phyloP scores from a whole-genome alignment of 53 echinoderm and acorn worm species.

The Luidia sarsii region DNA sequence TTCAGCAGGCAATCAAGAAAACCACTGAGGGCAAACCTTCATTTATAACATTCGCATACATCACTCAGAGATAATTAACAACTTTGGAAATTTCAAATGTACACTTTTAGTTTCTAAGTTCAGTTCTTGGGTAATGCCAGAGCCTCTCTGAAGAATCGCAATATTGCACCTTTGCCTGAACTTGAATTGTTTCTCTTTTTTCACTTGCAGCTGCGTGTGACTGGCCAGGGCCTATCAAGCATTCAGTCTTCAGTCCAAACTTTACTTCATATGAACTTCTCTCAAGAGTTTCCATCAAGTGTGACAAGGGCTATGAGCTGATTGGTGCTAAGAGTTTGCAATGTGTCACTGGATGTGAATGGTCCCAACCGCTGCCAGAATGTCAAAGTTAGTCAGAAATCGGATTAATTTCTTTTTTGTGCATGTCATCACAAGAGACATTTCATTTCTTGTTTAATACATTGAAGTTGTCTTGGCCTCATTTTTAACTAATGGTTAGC shows the following conservation, averaged over 20 bases:
- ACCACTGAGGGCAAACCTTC: too few relatives aligned
- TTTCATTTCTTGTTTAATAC: not conserved
- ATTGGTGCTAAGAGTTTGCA: slow-evolving; percentile 40
- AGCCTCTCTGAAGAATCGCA: too few relatives aligned
- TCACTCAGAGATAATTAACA: too few relatives aligned
- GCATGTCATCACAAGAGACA: not conserved
- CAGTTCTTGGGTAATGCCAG: too few relatives aligned
- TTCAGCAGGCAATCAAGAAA: too few relatives aligned
- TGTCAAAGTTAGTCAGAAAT: slow-evolving; percentile 69
- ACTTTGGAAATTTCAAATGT: too few relatives aligned
- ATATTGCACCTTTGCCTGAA: too few relatives aligned
- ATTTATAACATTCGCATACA: too few relatives aligned
- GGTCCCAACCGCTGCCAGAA: slow-evolving; percentile 58
- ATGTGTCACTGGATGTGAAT: slow-evolving; percentile 63
- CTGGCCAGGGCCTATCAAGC: slow-evolving; percentile 31
- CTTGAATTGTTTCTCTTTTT: too few relatives aligned
- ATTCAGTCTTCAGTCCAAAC: slow-evolving; percentile 36
- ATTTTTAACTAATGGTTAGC: too few relatives aligned
- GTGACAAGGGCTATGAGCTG: slow-evolving; percentile 72
- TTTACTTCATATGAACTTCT: slow-evolving; percentile 23
- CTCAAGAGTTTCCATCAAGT: slow-evolving; percentile 33
- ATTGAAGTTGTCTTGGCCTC: not conserved
- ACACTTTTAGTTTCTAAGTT: too few relatives aligned
- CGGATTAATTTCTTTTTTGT: not conserved
- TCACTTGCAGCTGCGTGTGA: slow-evolving; percentile 90